A percentile compares a stretch with the other conserved stretches of the same genome.
Conservation (phyloP, 2,888 invertebrate species). For the Caenorhabditis sp. region DNA sequence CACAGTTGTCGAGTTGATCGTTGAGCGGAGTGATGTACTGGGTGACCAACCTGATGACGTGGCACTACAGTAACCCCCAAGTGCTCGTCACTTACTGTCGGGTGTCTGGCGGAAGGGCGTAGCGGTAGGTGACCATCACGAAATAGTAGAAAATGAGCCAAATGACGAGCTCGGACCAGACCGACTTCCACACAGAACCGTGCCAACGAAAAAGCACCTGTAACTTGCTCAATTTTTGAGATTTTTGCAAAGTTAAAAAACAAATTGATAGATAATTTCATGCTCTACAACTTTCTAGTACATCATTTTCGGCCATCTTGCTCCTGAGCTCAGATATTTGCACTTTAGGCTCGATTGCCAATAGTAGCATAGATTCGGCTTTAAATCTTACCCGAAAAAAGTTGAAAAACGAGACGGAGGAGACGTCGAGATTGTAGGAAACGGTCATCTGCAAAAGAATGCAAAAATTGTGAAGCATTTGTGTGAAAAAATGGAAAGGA, state of each 20-base stretch:
- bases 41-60: constrained; percentile 17
- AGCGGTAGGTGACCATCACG: constrained; percentile 65
- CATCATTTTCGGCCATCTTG: too few species aligned
- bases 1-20: constrained; percentile 44
- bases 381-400: constrained; percentile 54
- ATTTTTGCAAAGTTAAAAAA: too few species aligned
- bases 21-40: constrained; percentile 26
- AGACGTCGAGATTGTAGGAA: constrained; percentile 73
- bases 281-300: too few species aligned
- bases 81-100: constrained; percentile 12
- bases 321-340: too few species aligned
- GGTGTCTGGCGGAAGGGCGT: constrained; percentile 9
- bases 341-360: too few species aligned
- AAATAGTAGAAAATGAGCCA: constrained; percentile 69
- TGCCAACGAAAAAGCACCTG: constrained; percentile 72
- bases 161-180: constrained; percentile 66
- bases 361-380: too few species aligned
- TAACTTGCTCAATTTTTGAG: constrained; percentile 16
- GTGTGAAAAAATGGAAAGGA: background rate
- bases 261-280: too few species aligned
- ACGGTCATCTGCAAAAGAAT: constrained; percentile 69
- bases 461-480: background rate
- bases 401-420: constrained; percentile 62
- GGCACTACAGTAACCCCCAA: too few species aligned
- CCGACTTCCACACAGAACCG: constrained; percentile 69